Conservation (phyloP, 2,888 invertebrate species). For the Oscheius sp. region DNA sequence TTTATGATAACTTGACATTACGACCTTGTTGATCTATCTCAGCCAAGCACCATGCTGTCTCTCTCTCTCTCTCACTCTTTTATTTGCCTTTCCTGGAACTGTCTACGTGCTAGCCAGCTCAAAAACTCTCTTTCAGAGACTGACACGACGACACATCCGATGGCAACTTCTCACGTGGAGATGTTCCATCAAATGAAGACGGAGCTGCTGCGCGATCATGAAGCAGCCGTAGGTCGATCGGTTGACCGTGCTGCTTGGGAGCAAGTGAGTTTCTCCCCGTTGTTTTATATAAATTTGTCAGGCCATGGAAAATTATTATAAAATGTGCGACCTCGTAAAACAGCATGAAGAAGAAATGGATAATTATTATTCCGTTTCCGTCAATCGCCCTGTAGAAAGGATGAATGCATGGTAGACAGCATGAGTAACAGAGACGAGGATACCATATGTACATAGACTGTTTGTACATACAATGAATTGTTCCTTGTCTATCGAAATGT, state of each 20-base stretch:
- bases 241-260: constrained; percentile 18
- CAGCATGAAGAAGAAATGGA: too few relatives aligned
- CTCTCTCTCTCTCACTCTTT: not conserved
- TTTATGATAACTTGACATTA: not conserved
- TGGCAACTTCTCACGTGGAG: constrained; percentile 26
- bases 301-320: constrained; percentile 15
- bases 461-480: too few relatives aligned
- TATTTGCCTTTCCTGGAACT: not conserved
- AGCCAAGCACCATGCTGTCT: not conserved
- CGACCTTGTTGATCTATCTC: not conserved
- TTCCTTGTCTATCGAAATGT: too few relatives aligned
- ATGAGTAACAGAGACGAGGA: not conserved
- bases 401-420: too few relatives aligned
- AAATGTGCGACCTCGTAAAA: constrained; percentile 6
- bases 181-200: constrained; percentile 19
- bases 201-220: constrained; percentile 17
- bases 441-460: too few relatives aligned
- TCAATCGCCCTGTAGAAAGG: too few relatives aligned
- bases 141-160: not conserved
- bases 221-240: not conserved
- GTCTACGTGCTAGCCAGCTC: not conserved
- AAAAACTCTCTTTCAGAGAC: not conserved
- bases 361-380: too few relatives aligned
- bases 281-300: not conserved
- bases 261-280: not conserved